Percentiles rank a stretch among this genome's conserved stretches.
Evolutionary conservation across 2,113 vertebrate genomes (phyloP).

Genomic region (Nesogale talazaci): DNA sequence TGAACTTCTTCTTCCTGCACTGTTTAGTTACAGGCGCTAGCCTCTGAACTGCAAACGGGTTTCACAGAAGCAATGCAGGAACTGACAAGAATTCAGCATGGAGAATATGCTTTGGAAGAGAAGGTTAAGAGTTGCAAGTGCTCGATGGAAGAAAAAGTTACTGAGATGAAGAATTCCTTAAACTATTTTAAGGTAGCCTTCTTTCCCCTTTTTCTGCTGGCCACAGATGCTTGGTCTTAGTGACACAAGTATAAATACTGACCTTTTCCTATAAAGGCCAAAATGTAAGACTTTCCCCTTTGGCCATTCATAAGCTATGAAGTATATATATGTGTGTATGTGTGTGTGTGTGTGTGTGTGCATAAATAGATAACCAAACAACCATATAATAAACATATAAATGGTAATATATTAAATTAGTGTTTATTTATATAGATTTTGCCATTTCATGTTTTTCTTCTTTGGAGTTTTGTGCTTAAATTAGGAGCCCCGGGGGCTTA

Average conservation of each 20-base stretch:
- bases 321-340: neutral
- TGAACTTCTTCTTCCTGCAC: slow-evolving; percentile 49
- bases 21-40: slow-evolving; percentile 93
- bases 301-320: neutral
- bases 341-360: too few species aligned
- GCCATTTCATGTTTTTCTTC: neutral
- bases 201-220: neutral
- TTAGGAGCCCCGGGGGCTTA: too few species aligned
- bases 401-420: too few species aligned
- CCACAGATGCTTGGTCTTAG: slow-evolving; percentile 12
- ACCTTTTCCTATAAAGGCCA: slow-evolving; percentile 19
- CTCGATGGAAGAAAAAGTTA: slow-evolving; percentile 95
- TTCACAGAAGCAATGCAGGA: slow-evolving; percentile 93
- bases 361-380: too few species aligned
- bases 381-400: too few species aligned
- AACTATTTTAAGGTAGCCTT: slow-evolving; percentile 94
- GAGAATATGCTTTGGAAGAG: slow-evolving; percentile 92
- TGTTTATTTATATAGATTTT: too few species aligned
- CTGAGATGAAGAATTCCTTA: slow-evolving; percentile 95
- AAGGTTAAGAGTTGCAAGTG: slow-evolving; percentile 92
- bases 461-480: slow-evolving; percentile 30
- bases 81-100: slow-evolving; percentile 91
- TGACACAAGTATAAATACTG: neutral
- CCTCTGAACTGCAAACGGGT: slow-evolving; percentile 94
- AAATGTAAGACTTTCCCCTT: slow-evolving; percentile 28